Evolutionary conservation across 2,888 invertebrate species (phyloP).

Genomic region (Alloplasta piceator): DNA sequence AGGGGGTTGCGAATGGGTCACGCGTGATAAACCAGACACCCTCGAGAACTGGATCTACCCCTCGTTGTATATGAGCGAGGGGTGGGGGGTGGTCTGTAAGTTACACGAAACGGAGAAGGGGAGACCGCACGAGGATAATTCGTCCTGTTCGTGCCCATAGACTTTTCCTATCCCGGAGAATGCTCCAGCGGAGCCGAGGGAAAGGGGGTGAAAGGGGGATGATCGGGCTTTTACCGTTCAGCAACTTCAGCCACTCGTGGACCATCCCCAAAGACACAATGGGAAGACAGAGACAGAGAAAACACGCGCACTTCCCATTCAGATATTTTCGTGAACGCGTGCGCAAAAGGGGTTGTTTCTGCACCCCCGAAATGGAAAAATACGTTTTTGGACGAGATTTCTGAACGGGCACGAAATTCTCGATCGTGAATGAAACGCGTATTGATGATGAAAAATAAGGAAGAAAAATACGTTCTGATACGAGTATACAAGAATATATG

Average conservation of each 20-base stretch:
- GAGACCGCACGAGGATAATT: conserved; percentile 46
- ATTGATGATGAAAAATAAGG: conserved; percentile 45
- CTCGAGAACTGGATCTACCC: conserved; percentile 53
- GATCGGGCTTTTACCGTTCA: conserved; percentile 17
- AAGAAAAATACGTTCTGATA: conserved; percentile 53
- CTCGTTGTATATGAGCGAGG: not conserved
- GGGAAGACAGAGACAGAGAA: not conserved
- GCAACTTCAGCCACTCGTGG: conserved; percentile 36
- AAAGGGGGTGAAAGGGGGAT: too few relatives aligned
- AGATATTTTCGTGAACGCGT: too few relatives aligned
- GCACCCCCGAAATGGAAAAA: too few relatives aligned
- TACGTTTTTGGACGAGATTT: too few relatives aligned
- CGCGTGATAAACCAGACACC: conserved; percentile 68
- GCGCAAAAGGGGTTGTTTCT: too few relatives aligned
- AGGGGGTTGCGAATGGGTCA: conserved; percentile 49
- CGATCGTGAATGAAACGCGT: conserved; percentile 67
- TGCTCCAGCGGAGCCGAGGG: too few relatives aligned
- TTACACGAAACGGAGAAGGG: conserved; percentile 6
- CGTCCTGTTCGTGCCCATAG: conserved; percentile 30
- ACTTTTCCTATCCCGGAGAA: not conserved
- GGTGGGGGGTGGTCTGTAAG: conserved; percentile 5
- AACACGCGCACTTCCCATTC: too few relatives aligned
- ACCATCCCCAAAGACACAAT: not conserved
- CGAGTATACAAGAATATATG: too few relatives aligned
- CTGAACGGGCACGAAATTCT: conserved; percentile 56